Percentiles rank a stretch among this genome's conserved stretches.
phyloP scores from a whole-genome alignment of 2,888 invertebrate species.

The Rhaphigaster nebulosa region DNA sequence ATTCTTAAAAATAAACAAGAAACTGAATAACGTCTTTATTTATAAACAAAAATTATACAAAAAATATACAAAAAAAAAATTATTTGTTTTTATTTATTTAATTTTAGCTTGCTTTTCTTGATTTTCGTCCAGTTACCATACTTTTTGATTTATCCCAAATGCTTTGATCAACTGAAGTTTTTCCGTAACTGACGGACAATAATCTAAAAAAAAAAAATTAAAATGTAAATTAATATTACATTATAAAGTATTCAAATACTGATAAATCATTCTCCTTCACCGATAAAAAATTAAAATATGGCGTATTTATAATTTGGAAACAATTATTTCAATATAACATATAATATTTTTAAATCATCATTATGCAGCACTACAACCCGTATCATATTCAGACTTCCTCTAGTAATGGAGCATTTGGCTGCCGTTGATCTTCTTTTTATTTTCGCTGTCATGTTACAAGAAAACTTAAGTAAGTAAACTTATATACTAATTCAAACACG shows the following conservation, averaged over 20 bases:
- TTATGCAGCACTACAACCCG: no score
- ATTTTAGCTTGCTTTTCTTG: slow-evolving; percentile 68
- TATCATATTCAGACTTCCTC: no score
- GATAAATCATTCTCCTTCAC: neutral
- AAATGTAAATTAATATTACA: neutral
- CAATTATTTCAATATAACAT: no score
- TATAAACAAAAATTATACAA: neutral
- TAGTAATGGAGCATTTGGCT: no score
- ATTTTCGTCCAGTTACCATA: slow-evolving; percentile 74
- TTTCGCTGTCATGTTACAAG: no score
- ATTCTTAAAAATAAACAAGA: slow-evolving; percentile 30
- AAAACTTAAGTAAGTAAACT: no score
- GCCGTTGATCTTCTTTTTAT: no score
- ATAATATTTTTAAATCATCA: no score
- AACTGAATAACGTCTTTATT: neutral
- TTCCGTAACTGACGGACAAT: slow-evolving; percentile 79
- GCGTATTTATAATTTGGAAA: no score
- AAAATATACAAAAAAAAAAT: slow-evolving; percentile 36
- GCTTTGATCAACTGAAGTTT: slow-evolving; percentile 72
- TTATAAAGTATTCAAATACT: neutral
- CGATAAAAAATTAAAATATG: no score
- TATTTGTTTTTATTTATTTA: neutral
- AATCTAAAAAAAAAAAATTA: slow-evolving; percentile 69
- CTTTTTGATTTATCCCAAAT: slow-evolving; percentile 79
- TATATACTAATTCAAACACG: no score